Evolutionary conservation across 2,797 vertebrate genomes (phyloP).

Genomic region (Halcyon chelicuti): DNA sequence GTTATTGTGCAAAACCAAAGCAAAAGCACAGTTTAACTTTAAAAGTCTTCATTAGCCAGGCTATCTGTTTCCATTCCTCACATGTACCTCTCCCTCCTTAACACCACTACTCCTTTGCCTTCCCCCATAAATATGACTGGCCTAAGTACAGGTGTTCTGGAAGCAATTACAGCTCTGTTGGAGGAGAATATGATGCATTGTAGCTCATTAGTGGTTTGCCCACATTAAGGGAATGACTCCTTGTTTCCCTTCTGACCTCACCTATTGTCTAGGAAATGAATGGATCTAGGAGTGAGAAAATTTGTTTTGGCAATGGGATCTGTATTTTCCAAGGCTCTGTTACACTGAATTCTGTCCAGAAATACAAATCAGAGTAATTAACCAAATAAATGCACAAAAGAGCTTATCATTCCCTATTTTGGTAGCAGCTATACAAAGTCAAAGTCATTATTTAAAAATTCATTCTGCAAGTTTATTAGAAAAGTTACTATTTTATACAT

Average conservation of each 20-base stretch:
- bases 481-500: constrained; percentile 13
- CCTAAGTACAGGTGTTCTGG: constrained; percentile 40
- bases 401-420: constrained; percentile 19
- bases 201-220: constrained; percentile 39
- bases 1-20: background rate
- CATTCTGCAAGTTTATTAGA: constrained; percentile 6
- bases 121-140: background rate
- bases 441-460: constrained; percentile 31
- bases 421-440: background rate
- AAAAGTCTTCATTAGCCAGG: background rate
- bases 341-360: constrained; percentile 14
- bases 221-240: constrained; percentile 32
- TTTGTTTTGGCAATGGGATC: constrained; percentile 49
- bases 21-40: background rate
- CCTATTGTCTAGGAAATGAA: constrained; percentile 62
- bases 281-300: constrained; percentile 46
- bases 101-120: background rate
- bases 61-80: background rate
- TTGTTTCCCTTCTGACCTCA: constrained; percentile 59
- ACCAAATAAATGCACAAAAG: constrained; percentile 40
- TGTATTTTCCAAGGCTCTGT: constrained; percentile 12
- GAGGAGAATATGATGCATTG: background rate
- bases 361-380: constrained; percentile 51
- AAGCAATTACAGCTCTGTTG: constrained; percentile 4
- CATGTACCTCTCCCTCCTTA: background rate